phyloP scores from a whole-genome alignment of 2,113 vertebrate genomes.

The Arizona elegans region DNA sequence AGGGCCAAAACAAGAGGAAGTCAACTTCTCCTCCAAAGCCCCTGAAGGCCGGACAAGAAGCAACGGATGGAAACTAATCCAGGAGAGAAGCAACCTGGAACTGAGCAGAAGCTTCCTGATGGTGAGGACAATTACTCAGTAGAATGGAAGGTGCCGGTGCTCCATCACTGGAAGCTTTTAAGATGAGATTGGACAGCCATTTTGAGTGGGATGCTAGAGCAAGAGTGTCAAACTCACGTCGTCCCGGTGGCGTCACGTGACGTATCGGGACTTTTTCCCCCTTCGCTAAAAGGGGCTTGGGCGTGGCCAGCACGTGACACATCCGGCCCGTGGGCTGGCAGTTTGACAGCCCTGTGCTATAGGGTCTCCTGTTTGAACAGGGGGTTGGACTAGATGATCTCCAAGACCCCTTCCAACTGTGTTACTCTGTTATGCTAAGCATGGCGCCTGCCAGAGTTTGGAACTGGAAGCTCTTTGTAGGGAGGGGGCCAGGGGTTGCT shows the following conservation, averaged over 20 bases:
- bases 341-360: too few relatives aligned
- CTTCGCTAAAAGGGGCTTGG: too few relatives aligned
- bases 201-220: too few relatives aligned
- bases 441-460: background rate
- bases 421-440: background rate
- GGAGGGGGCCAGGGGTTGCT: background rate
- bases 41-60: too few relatives aligned
- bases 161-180: background rate
- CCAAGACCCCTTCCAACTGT: background rate
- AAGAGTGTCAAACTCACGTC: too few relatives aligned
- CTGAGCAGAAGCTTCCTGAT: background rate
- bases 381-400: background rate
- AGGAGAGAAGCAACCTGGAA: background rate
- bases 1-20: background rate
- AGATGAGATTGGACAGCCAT: background rate
- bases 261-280: too few relatives aligned
- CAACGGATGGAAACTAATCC: too few relatives aligned
- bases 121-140: too few relatives aligned
- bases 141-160: accelerated
- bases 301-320: too few relatives aligned
- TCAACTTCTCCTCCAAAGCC: too few relatives aligned
- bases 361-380: background rate
- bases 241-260: too few relatives aligned
- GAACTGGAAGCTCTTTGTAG: background rate
- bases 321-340: too few relatives aligned